Evolutionary conservation across 2,797 vertebrate genomes (phyloP).

Genomic region (Dryobates pubescens): DNA sequence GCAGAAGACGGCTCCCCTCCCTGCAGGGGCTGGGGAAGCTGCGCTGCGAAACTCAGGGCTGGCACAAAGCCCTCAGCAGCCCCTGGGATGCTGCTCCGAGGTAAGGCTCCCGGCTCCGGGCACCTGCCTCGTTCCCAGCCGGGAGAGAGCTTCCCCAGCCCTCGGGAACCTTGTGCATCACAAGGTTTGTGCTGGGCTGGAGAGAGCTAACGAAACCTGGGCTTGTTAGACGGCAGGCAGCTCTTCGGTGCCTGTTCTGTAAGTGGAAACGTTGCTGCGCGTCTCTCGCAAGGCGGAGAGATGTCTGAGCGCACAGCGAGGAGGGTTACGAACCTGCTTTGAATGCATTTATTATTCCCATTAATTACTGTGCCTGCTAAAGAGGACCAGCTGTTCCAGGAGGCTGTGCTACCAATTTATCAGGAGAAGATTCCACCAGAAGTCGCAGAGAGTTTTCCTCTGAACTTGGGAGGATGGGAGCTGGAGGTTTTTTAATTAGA

Average conservation of each 20-base stretch:
- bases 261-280: constrained; percentile 51
- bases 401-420: constrained; percentile 71
- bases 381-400: constrained; percentile 75
- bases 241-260: constrained; percentile 35
- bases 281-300: constrained; percentile 59
- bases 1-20: background rate
- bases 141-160: background rate
- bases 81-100: background rate
- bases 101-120: background rate
- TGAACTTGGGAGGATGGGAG: constrained; percentile 76
- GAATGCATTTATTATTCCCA: constrained; percentile 73
- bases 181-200: background rate
- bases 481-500: constrained; percentile 81
- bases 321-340: constrained; percentile 65
- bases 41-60: background rate
- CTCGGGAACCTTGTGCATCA: background rate
- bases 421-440: constrained; percentile 72
- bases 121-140: background rate
- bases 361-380: constrained; percentile 79
- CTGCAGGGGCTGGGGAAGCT: background rate
- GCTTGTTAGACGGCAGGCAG: background rate
- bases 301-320: constrained; percentile 50
- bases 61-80: background rate
- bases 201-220: background rate
- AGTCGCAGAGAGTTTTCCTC: constrained; percentile 65